Percentiles rank a stretch among this genome's conserved stretches.
phyloP scores from a whole-genome alignment of 2,888 invertebrate species.

The Neria commutata region DNA sequence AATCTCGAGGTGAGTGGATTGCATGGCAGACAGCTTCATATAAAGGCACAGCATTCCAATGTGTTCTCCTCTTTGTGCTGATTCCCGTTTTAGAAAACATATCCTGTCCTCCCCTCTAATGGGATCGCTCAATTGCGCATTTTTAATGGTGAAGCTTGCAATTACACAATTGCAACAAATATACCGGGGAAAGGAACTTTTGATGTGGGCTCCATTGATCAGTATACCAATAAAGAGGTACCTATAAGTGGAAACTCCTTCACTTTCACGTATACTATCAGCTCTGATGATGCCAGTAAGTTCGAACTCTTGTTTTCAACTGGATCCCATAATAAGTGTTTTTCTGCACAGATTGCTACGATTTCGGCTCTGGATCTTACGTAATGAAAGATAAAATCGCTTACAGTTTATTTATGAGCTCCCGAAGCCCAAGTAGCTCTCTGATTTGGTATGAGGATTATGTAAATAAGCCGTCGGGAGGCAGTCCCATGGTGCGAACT shows the following conservation, averaged over 20 bases:
- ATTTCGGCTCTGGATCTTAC: background rate
- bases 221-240: conserved; percentile 45
- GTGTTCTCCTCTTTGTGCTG: background rate
- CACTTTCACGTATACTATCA: conserved; percentile 25
- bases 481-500: conserved; percentile 47
- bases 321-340: conserved; percentile 5
- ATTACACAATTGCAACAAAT: conserved; percentile 43
- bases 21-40: background rate
- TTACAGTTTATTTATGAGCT: conserved; percentile 47
- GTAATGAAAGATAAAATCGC: conserved; percentile 37
- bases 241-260: conserved; percentile 23
- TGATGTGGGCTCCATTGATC: conserved; percentile 32
- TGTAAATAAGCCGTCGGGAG: conserved; percentile 53
- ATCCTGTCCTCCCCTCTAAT: conserved; percentile 67
- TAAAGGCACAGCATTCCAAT: background rate
- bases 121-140: conserved; percentile 72
- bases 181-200: conserved; percentile 31
- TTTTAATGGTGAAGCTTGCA: conserved; percentile 70
- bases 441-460: conserved; percentile 34
- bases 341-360: conserved; percentile 23
- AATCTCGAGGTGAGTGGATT: conserved; percentile 71
- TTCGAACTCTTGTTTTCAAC: background rate
- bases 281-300: conserved; percentile 9
- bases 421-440: conserved; percentile 12
- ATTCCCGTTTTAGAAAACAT: conserved; percentile 67